A percentile compares a stretch with the other conserved stretches of the same genome.
Conservation (phyloP, 2,888 invertebrate species). For the Oligia fasciuncula region DNA sequence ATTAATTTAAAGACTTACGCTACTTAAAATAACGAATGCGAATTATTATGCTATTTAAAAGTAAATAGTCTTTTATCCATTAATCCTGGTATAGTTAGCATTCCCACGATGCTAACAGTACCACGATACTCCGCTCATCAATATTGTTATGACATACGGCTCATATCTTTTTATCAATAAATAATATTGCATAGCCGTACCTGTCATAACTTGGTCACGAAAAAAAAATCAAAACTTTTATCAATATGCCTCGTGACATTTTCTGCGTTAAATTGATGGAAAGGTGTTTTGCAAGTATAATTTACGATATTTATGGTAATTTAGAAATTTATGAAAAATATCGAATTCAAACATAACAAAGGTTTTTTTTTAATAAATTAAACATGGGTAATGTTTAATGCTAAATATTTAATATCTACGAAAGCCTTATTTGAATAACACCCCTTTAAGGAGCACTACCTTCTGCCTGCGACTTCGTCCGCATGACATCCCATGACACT, state of each 20-base stretch:
- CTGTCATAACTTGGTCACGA: neutral
- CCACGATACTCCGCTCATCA: no score
- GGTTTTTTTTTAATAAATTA: slow-evolving; percentile 1
- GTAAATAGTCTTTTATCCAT: no score
- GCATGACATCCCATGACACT: neutral
- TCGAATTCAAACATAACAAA: slow-evolving; percentile 9
- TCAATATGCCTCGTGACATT: slow-evolving; percentile 26
- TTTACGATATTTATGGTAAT: slow-evolving; percentile 45
- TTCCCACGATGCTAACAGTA: no score
- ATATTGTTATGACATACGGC: neutral
- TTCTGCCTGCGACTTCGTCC: neutral
- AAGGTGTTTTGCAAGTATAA: slow-evolving; percentile 50
- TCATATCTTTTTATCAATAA: no score
- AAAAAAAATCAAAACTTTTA: slow-evolving; percentile 29
- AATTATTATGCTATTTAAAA: no score
- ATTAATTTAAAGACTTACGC: no score
- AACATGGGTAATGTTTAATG: neutral
- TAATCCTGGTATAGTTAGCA: no score
- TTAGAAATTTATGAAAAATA: slow-evolving; percentile 25
- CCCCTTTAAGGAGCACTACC: neutral
- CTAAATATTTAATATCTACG: neutral
- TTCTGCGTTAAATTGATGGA: slow-evolving; percentile 32
- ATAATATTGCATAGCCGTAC: no score
- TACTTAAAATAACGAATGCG: no score
- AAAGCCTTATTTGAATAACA: neutral